Conservation (phyloP, 2,797 vertebrate species). For the Periparus ater region DNA sequence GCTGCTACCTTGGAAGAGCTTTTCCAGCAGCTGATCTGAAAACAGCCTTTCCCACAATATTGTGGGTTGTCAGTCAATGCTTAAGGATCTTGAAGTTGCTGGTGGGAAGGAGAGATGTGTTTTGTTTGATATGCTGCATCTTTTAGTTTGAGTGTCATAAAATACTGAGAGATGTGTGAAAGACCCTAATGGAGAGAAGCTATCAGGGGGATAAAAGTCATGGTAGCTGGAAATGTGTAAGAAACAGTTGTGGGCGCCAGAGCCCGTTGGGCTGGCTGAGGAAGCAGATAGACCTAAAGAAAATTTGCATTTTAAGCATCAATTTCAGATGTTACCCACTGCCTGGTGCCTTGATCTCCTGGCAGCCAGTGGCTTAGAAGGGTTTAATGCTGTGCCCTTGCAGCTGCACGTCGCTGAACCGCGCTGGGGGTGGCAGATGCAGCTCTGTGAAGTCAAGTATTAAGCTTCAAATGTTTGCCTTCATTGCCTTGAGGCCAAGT, state of each 20-base stretch:
- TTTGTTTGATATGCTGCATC: not conserved
- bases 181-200: not conserved
- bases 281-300: not conserved
- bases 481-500: not conserved
- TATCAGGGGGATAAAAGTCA: not conserved
- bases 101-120: not conserved
- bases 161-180: not conserved
- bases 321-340: not conserved
- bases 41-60: conserved; percentile 24
- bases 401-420: not conserved
- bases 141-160: not conserved
- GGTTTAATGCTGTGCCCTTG: not conserved
- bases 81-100: not conserved
- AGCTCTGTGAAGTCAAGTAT: not conserved
- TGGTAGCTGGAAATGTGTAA: not conserved
- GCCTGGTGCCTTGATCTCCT: not conserved
- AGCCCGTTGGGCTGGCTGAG: not conserved
- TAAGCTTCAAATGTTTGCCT: not conserved
- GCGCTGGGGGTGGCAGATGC: not conserved
- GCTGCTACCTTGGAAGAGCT: conserved; percentile 44
- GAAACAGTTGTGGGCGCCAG: not conserved
- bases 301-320: not conserved
- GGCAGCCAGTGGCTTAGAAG: not conserved
- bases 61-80: not conserved
- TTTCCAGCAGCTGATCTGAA: conserved; percentile 43